A percentile compares a stretch with the other conserved stretches of the same genome.
phyloP scores from a whole-genome alignment of 2,888 invertebrate genomes.

The Elysia crispata region DNA sequence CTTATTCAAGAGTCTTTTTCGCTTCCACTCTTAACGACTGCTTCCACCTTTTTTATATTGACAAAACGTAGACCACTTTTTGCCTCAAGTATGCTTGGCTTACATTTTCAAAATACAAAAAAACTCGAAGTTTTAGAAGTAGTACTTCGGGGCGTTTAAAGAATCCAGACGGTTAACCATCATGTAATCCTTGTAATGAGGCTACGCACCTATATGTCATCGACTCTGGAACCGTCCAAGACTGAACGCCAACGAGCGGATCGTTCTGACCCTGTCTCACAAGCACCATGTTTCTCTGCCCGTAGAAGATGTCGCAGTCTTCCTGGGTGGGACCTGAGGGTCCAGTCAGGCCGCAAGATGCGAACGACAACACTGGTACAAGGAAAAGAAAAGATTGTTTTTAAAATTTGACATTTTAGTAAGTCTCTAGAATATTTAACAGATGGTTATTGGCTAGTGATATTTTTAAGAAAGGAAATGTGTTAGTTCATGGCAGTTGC shows the following conservation, averaged over 20 bases:
- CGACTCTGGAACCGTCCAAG: conserved; percentile 56
- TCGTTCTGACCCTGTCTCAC: conserved; percentile 40
- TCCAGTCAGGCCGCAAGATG: conserved; percentile 30
- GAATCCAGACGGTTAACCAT: too few relatives aligned
- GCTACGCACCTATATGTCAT: conserved; percentile 51
- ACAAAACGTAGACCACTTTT: too few relatives aligned
- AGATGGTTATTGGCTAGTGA: background rate
- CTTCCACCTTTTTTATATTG: too few relatives aligned
- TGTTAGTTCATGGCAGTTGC: too few relatives aligned
- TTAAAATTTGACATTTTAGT: background rate
- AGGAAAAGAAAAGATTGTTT: background rate
- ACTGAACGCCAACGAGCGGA: conserved; percentile 50
- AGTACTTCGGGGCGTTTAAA: too few relatives aligned
- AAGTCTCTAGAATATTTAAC: background rate
- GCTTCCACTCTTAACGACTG: too few relatives aligned
- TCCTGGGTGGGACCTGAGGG: conserved; percentile 32
- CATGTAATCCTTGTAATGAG: too few relatives aligned
- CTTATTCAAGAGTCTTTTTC: too few relatives aligned
- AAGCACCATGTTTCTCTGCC: conserved; percentile 11
- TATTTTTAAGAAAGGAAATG: too few relatives aligned
- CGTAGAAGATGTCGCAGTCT: conserved; percentile 29
- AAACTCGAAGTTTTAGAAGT: too few relatives aligned
- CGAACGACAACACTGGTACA: background rate
- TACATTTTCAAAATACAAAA: too few relatives aligned
- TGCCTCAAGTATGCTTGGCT: too few relatives aligned